Evolutionary conservation across 2,113 vertebrate species (phyloP).

Genomic region (Eurystomus gularis): DNA sequence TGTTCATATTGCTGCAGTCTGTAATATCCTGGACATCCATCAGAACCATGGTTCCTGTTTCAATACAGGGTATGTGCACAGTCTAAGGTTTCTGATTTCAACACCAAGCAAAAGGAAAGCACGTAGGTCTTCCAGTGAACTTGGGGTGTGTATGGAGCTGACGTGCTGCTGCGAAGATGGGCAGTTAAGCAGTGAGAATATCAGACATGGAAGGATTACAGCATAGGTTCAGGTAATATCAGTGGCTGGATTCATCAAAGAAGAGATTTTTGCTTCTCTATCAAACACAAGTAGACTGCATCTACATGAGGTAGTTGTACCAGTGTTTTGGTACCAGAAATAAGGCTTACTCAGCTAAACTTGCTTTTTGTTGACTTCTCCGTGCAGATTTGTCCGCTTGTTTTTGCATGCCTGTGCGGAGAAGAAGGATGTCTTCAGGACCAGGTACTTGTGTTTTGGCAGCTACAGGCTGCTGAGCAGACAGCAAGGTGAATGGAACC

Average conservation of each 20-base stretch:
- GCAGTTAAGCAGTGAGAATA: background rate
- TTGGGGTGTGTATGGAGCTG: background rate
- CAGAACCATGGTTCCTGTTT: background rate
- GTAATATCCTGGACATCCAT: background rate
- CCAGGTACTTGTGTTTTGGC: background rate
- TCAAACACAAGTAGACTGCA: background rate
- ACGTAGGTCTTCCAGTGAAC: background rate
- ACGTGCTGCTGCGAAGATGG: background rate
- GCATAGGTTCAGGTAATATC: background rate
- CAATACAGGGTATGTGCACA: background rate
- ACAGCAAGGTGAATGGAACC: background rate
- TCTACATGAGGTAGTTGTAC: background rate
- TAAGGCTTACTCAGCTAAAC: background rate
- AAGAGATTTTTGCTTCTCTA: background rate
- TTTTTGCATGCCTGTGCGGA: background rate
- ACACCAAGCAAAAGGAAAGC: background rate
- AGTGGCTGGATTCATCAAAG: background rate
- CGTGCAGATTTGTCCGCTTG: rapidly evolving
- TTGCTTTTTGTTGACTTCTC: background rate
- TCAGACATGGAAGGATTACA: background rate
- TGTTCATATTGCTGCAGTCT: background rate
- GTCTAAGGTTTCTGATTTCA: background rate
- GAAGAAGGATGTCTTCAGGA: background rate
- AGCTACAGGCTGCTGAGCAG: background rate
- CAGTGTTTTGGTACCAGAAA: background rate